Conservation (phyloP, 2,797 vertebrate genomes). For the Megaceryle alcyon region DNA sequence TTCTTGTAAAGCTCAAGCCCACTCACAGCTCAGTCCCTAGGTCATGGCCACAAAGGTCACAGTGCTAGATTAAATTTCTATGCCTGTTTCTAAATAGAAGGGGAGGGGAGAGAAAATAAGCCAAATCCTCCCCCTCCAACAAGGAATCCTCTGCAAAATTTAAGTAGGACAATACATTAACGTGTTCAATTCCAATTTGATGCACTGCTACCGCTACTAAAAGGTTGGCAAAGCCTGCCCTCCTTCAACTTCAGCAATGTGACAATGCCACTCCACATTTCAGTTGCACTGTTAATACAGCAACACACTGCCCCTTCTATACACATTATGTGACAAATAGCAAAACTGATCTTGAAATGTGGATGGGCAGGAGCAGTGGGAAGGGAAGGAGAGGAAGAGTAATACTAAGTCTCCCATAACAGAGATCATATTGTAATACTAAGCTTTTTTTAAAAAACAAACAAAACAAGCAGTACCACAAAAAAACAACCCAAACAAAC, state of each 20-base stretch:
- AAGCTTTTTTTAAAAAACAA: too few species aligned
- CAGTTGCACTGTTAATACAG: background rate
- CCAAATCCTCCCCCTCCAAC: background rate
- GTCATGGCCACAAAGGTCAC: slow-evolving; percentile 16
- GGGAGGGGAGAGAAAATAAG: background rate
- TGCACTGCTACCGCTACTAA: rapidly evolving
- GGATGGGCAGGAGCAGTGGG: background rate
- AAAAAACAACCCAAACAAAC: background rate
- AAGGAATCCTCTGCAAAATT: background rate
- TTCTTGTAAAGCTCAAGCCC: background rate
- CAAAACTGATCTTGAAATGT: background rate
- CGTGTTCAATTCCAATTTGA: background rate
- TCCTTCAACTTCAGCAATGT: background rate
- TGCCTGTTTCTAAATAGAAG: background rate
- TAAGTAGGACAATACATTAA: background rate
- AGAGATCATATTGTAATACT: background rate
- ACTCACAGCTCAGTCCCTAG: slow-evolving; percentile 2
- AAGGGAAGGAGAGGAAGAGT: background rate
- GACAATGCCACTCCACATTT: background rate
- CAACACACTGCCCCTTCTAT: background rate
- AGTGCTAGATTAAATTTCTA: slow-evolving; percentile 24
- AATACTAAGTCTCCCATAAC: background rate
- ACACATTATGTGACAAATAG: background rate
- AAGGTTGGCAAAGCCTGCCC: background rate
- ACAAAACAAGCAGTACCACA: background rate